Base-by-base conservation (phyloP, 2,888 invertebrate genomes). In the Spilarctia lutea region DNA sequence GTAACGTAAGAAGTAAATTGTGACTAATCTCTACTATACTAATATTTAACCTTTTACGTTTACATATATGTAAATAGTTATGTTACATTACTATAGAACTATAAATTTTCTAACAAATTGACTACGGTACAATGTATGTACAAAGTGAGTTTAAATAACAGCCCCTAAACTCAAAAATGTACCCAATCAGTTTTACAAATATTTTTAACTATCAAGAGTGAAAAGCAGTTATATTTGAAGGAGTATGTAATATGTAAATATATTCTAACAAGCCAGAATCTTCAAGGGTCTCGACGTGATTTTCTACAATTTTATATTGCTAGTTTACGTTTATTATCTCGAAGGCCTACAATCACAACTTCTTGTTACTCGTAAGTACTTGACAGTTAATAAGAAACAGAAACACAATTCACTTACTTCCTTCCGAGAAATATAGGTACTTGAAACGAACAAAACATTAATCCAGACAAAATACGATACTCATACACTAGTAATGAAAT, bases 401-500 rank as follows among this genome's bases (percentile, higher is more conserved):
- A 68, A 33, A 69, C 33, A 52, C 71, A 75, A 72, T 72, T 48
- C 39, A 18, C 60, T 56, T 33, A 39, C 56, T 73, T 71, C 65
- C 56, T 76, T 73, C 74, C 42, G 42, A 73, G 68, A 75, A 77
- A 20, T 48, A 60, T 42, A n/a, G n/a, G n/a, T n/a, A 70, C 68
- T 78, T 78, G 56, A 76, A 56, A 67, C 75, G 35, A 68, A 35
- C 65, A 30, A 75, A 78, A 77, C 74, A 80, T 79, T 75, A 80
- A 66, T 78, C 71, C 72, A 69, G 73, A 80, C 79, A 75, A 42
- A 85, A 85, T 84, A 84, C 79, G 77, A 67, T 78, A 77, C 75
- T 73, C n/a, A 11, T 35, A 33, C 79, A 76, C 80, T 75, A 80
- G 83, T 77, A 83, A 72, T 27, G 7, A 68, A 71, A 73, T 68